These are phyloP conservation scores for Alouatta caraya DNA, from an alignment of 2,797 vertebrate species.

Conservation along the genomic window DNA sequence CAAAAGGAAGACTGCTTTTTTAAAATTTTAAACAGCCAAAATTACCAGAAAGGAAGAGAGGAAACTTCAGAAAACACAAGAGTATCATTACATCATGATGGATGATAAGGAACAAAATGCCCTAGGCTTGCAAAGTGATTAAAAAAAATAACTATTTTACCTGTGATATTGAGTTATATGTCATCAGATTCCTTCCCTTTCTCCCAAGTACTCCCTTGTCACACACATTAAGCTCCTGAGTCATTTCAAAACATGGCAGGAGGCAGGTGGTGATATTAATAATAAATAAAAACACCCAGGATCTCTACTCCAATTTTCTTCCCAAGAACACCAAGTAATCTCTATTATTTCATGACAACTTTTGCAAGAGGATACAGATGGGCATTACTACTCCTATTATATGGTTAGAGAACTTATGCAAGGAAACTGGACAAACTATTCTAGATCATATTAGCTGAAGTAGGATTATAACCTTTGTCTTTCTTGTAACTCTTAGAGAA, in stretches of 20 bases:
- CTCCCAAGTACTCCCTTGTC: background rate
- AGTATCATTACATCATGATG: background rate
- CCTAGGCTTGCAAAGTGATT: background rate
- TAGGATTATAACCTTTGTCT: background rate
- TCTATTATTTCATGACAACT: slow-evolving; percentile 33
- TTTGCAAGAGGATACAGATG: background rate
- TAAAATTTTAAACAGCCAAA: background rate
- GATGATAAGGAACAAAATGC: background rate
- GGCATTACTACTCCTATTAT: background rate
- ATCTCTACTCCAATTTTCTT: slow-evolving; percentile 47
- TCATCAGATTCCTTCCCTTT: background rate
- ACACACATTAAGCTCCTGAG: slow-evolving; percentile 30
- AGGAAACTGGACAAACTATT: background rate
- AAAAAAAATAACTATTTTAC: slow-evolving; percentile 10
- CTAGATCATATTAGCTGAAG: background rate
- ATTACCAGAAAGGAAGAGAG: background rate
- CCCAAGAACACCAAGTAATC: slow-evolving; percentile 26
- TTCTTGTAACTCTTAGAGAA: background rate
- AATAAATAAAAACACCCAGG: slow-evolving; percentile 36
- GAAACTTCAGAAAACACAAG: slow-evolving; percentile 18
- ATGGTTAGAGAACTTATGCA: background rate
- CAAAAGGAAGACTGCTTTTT: background rate
- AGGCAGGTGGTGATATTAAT: slow-evolving; percentile 8
- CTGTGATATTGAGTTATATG: background rate
- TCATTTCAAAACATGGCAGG: slow-evolving; percentile 45